Conservation (phyloP, 1,140 invertebrate genomes). For the Drosophila cardini region DNA sequence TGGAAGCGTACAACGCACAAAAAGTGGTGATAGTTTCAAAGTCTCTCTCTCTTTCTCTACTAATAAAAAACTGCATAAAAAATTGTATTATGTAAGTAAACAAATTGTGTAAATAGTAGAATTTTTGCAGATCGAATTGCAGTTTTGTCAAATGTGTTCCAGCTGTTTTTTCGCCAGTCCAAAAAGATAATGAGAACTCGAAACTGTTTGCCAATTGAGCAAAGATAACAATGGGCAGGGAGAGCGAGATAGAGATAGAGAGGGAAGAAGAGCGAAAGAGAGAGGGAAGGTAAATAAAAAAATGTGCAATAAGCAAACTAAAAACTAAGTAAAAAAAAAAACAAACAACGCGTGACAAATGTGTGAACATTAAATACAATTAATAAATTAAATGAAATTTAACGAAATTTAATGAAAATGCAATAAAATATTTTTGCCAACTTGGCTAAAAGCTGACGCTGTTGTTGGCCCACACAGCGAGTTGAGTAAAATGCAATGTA, state of each 20-base stretch:
- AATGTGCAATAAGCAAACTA: slow-evolving; percentile 52
- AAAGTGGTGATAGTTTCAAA: slow-evolving; percentile 10
- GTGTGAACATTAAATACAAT: slow-evolving; percentile 79
- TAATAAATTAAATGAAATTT: slow-evolving; percentile 40
- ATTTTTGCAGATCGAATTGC: slow-evolving; percentile 46
- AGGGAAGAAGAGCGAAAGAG: background rate
- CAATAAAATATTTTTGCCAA: slow-evolving; percentile 50
- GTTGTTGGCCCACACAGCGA: slow-evolving; percentile 56
- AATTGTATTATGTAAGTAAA: slow-evolving; percentile 8
- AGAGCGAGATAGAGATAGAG: background rate
- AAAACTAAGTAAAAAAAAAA: slow-evolving; percentile 65
- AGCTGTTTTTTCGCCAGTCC: slow-evolving; percentile 65
- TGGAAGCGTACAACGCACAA: background rate
- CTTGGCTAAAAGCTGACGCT: slow-evolving; percentile 22
- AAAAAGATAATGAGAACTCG: slow-evolving; percentile 61
- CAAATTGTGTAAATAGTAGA: slow-evolving; percentile 43
- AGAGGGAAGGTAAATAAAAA: background rate
- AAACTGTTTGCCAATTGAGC: slow-evolving; percentile 65
- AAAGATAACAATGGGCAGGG: slow-evolving; percentile 57
- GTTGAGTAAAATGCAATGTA: slow-evolving; percentile 50
- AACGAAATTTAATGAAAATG: slow-evolving; percentile 22
- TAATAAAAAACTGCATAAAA: slow-evolving; percentile 3
- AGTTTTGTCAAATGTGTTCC: slow-evolving; percentile 46
- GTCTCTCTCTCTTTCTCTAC: background rate
- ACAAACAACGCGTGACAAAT: slow-evolving; percentile 70